Conservation (phyloP, 2,113 vertebrate genomes). For the Apaloderma vittatum region DNA sequence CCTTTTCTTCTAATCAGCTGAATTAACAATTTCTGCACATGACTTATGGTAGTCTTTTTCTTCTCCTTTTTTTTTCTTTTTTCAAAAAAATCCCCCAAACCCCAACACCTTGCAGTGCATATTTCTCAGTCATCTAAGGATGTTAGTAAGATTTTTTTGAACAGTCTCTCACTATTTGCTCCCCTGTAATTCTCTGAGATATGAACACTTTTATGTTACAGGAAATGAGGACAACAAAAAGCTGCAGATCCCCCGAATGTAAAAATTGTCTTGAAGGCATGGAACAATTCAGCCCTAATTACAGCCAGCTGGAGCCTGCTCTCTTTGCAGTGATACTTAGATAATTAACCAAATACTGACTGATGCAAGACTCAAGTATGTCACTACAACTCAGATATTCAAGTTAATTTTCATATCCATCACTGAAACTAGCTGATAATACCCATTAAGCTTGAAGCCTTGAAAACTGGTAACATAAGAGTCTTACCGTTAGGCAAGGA, state of each 20-base stretch:
- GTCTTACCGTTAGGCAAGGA: neutral
- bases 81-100: no score
- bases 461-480: neutral
- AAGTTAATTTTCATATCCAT: conserved; percentile 27
- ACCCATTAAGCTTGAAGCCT: neutral
- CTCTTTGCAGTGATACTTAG: conserved; percentile 37
- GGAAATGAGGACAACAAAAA: conserved; percentile 68
- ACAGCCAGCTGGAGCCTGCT: conserved; percentile 59
- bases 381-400: conserved; percentile 10
- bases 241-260: conserved; percentile 56
- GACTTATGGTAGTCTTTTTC: neutral
- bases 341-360: conserved; percentile 60
- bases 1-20: neutral
- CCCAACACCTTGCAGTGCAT: neutral
- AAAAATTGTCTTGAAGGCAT: conserved; percentile 57
- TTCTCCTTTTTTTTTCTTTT: neutral
- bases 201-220: conserved; percentile 55
- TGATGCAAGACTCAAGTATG: conserved; percentile 26
- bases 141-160: neutral
- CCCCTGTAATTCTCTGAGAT: conserved; percentile 35
- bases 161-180: neutral
- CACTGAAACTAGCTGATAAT: neutral
- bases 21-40: conserved; percentile 9
- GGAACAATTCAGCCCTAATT: conserved; percentile 71
- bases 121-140: conserved; percentile 18